phyloP scores from a whole-genome alignment of 2,888 invertebrate genomes.

The Sesia apiformis region DNA sequence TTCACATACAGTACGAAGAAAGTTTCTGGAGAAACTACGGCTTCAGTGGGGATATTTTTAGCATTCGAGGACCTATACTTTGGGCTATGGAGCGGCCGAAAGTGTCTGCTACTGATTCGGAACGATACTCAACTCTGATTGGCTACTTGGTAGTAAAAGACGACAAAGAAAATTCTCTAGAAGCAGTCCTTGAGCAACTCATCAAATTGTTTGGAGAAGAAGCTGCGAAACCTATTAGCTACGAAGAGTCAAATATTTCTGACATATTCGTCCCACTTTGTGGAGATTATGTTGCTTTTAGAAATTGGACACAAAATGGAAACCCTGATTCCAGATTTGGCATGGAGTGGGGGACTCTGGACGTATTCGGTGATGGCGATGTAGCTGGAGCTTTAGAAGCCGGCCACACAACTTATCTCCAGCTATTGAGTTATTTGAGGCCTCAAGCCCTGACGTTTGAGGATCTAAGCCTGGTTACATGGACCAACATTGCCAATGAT shows the following conservation, averaged over 20 bases:
- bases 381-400: conserved; percentile 55
- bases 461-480: conserved; percentile 29
- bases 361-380: conserved; percentile 59
- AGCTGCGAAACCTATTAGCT: conserved; percentile 40
- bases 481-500: conserved; percentile 27
- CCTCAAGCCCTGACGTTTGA: conserved; percentile 59
- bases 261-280: conserved; percentile 53
- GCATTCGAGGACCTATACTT: conserved; percentile 57
- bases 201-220: conserved; percentile 47
- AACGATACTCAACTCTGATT: conserved; percentile 34
- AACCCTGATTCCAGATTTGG: conserved; percentile 14
- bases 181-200: conserved; percentile 46
- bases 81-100: conserved; percentile 60
- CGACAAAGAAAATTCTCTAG: conserved; percentile 18
- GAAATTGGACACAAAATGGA: conserved; percentile 20
- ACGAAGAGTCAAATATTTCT: conserved; percentile 37
- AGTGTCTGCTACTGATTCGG: conserved; percentile 39
- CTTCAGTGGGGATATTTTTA: conserved; percentile 61
- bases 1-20: conserved; percentile 45
- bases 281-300: conserved; percentile 50
- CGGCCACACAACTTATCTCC: conserved; percentile 51
- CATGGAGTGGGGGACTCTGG: conserved; percentile 60
- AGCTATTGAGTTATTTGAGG: conserved; percentile 41
- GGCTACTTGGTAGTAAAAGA: conserved; percentile 42
- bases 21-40: conserved; percentile 52